phyloP scores from a whole-genome alignment of 2,797 vertebrate species.

The Poeciliopsis infans region DNA sequence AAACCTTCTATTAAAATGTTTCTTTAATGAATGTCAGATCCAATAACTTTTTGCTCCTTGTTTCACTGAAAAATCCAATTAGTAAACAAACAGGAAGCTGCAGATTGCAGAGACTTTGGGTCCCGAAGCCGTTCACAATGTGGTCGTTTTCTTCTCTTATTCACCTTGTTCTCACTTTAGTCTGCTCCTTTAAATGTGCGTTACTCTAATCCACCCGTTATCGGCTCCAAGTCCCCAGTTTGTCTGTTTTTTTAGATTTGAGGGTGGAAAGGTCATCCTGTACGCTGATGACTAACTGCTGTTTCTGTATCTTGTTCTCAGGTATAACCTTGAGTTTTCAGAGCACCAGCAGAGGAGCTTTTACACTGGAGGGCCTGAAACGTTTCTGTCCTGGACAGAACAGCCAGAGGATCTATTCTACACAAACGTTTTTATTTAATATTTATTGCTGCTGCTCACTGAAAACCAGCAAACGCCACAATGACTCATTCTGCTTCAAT shows the following conservation, averaged over 20 bases:
- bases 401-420: constrained; percentile 64
- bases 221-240: neutral
- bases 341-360: constrained; percentile 17
- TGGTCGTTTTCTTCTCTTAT: neutral
- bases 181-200: neutral
- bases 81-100: neutral
- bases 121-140: neutral
- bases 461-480: constrained; percentile 55
- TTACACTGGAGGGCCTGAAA: constrained; percentile 40
- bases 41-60: neutral
- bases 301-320: constrained; percentile 47
- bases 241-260: neutral
- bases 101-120: neutral
- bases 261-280: neutral
- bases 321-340: constrained; percentile 74
- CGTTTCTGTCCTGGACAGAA: constrained; percentile 44
- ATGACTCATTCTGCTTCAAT: constrained; percentile 40
- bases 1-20: neutral
- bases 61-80: neutral
- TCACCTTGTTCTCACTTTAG: neutral
- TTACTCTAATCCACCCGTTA: neutral
- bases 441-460: constrained; percentile 82
- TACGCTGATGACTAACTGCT: constrained; percentile 49
- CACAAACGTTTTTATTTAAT: constrained; percentile 76
- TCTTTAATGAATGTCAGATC: neutral